Evolutionary conservation across 1,140 invertebrate species (phyloP), one percentile per base, ranked within the genome.

Genomic region (Drosophila cardini): DNA sequence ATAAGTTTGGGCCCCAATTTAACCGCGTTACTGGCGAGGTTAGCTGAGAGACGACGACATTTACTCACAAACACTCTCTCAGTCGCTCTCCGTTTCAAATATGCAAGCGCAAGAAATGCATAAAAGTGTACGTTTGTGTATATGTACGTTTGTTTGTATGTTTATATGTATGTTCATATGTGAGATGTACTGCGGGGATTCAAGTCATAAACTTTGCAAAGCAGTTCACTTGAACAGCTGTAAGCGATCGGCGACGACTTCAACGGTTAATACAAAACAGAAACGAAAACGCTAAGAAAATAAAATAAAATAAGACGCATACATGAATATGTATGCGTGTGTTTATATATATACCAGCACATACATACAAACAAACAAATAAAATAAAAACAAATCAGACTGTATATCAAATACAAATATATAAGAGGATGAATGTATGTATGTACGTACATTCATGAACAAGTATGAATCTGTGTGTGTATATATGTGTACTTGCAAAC

Each of bases 221-320:
- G 72, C 81, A 81, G 81, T 85, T 81, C 82, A 85, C 78, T 85
- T 82, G 78, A 85, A 85, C 82, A 85, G 82, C 82, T 85, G 82
- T 85, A 84, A 86, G 81, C 75, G 82, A 85, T 85, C 82, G 81
- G 58, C 65, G 72, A 83, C 80, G 73, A 78, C 75, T 68, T 82
- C 72, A 67, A 75, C 82, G 82, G 82, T 73, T 73, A 58, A 67
- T 72, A 72, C 52, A 72, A 72, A 67, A 53, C 60, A 48, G 16
- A 57, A 65, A 34, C 52, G 30, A 13, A 40, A 56, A 61, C 36
- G 52, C 43, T 40, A 45, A 71, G 43, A 65, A 57, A 67, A 43
- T 26, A 36, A 7, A 6, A 50, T 15, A 60, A 16, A 18, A 53
- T 56, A 70, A 32, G 26, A 73, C 50, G 48, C 56, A 75, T 50